phyloP scores from a whole-genome alignment of 2,113 vertebrate genomes.

The Mustela lutreola region DNA sequence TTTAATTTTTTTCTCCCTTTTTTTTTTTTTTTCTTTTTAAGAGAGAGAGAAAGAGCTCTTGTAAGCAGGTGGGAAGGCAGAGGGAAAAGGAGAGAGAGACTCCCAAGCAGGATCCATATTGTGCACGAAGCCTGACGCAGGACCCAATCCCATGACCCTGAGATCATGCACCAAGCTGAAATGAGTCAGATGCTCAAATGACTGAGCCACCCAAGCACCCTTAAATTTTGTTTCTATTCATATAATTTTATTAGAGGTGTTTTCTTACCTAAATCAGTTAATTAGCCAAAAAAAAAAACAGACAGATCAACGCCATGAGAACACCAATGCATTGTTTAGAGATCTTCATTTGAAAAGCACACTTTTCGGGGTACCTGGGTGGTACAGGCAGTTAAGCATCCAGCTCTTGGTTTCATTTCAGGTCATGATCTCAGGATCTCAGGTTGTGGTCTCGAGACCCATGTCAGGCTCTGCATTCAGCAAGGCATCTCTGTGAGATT shows the following conservation, averaged over 20 bases:
- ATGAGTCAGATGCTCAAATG: not conserved
- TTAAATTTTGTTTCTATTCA: constrained; percentile 17
- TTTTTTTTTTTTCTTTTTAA: not conserved
- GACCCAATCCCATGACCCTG: no score
- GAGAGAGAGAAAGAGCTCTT: not conserved
- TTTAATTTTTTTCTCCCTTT: not conserved
- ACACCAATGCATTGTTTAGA: not conserved
- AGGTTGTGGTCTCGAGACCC: not conserved
- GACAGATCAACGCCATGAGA: not conserved
- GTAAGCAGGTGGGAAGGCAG: not conserved
- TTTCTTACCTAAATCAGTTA: constrained; percentile 34
- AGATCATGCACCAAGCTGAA: not conserved
- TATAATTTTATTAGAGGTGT: not conserved
- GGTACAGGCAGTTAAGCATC: not conserved
- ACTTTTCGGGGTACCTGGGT: not conserved
- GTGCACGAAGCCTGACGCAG: no score
- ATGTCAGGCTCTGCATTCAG: not conserved
- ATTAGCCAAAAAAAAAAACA: not conserved
- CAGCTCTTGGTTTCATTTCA: not conserved
- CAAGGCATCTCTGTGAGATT: not conserved
- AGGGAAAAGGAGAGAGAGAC: not conserved
- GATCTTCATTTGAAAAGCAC: not conserved
- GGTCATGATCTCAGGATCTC: not conserved
- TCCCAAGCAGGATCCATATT: not conserved
- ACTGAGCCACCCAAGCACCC: not conserved